Evolutionary conservation across 2,888 invertebrate species (phyloP), one percentile per base, ranked within the genome.

Genomic region (Caenorhabditis sp.): DNA sequence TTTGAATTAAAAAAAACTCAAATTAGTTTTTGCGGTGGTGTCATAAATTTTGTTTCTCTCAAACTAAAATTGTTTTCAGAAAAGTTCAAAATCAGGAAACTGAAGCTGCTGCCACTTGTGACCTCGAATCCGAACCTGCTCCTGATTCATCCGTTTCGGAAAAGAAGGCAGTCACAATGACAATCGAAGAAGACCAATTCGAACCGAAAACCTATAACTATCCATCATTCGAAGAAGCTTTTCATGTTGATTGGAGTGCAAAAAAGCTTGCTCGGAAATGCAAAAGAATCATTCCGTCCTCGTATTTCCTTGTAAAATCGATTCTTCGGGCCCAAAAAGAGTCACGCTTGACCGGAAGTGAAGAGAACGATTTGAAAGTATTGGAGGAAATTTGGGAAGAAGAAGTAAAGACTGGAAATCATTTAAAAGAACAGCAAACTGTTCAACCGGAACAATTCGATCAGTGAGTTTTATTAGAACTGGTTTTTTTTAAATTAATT

Each of bases 181-280:
- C 57, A 21, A 56, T 50, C 2, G 68, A 63, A 50, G 68, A 69
- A 12, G 63, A 67, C 10, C 53, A n/a, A n/a, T 67, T 53, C 43
- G 71, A 54, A 38, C 63, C 5, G n/a, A 61, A 54, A 14, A 49
- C 53, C 1, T 63, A 59, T 7, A n/a, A 56, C 43, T 80, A 78
- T 58, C 74, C 80, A 14, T 78, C 82, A 8, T 83, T 82, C 60
- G 75, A 65, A 20, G 67, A 70, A 1, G 76, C 85, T 1, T 76
- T 85, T 53, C 75, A 83, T 54, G 75, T 81, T 0, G 67, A 82
- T 50, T 82, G 81, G 69, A 62, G 56, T 0, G 23, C 50, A n/a
- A 78, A 81, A 59, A 78, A 76, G 62, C 36, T 69, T 54, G 21
- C 68, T 12, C 64, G 77, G 52, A 78, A 77, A 62, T 69, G 71